Percentiles rank a stretch among this genome's conserved stretches.
Evolutionary conservation across 2,113 vertebrate species (phyloP).

Genomic region (Pseudorectes ferrugineus): DNA sequence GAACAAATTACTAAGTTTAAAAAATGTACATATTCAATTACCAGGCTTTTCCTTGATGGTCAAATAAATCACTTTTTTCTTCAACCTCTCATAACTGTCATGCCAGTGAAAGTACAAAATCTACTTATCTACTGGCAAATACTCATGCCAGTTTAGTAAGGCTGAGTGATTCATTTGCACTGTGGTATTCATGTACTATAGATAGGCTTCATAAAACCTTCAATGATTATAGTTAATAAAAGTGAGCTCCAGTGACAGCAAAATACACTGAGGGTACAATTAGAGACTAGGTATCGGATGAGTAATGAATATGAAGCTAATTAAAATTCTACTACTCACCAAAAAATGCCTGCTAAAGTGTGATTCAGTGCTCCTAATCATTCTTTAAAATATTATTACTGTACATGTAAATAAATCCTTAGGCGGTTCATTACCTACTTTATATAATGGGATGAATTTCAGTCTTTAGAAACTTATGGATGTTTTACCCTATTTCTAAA

Average conservation of each 20-base stretch:
- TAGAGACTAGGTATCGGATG: constrained; percentile 59
- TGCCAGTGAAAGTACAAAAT: constrained; percentile 11
- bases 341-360: constrained; percentile 41
- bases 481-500: background rate
- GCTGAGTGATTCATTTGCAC: constrained; percentile 60
- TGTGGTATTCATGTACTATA: constrained; percentile 51
- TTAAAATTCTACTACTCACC: constrained; percentile 67
- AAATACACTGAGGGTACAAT: constrained; percentile 54
- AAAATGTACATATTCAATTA: background rate
- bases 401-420: background rate
- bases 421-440: background rate
- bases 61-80: background rate
- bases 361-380: constrained; percentile 31
- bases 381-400: constrained; percentile 47
- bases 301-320: constrained; percentile 68
- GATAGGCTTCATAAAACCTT: constrained; percentile 68
- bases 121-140: background rate
- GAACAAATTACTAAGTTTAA: background rate
- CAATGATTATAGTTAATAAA: constrained; percentile 69
- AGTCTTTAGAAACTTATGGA: background rate
- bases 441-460: background rate
- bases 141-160: constrained; percentile 16
- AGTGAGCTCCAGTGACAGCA: constrained; percentile 61
- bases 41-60: background rate
- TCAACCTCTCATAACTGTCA: background rate